These are phyloP conservation scores for Scaptomyza tumidula DNA, from an alignment of 2,888 invertebrate genomes.

Conservation along the genomic window DNA sequence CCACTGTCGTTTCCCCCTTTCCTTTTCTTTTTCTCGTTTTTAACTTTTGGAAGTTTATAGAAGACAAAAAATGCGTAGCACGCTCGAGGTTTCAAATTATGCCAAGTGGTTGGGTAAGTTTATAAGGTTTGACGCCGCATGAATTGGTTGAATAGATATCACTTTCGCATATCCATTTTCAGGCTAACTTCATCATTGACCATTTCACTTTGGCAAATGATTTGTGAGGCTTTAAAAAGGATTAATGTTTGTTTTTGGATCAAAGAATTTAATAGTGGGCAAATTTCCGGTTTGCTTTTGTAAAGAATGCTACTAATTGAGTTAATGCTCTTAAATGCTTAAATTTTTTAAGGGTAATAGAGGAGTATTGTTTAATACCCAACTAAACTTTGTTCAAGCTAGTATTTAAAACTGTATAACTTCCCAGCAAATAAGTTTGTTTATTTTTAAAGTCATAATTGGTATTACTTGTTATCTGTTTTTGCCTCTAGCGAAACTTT, in stretches of 20 bases:
- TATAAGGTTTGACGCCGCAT: conserved; percentile 41
- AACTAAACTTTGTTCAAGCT: too few species aligned
- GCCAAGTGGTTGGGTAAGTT: conserved; percentile 73
- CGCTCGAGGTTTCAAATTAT: conserved; percentile 71
- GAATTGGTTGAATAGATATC: conserved; percentile 62
- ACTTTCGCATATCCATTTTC: conserved; percentile 41
- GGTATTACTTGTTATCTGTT: background rate
- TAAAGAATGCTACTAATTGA: too few species aligned
- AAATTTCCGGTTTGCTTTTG: background rate
- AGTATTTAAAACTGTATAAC: too few species aligned
- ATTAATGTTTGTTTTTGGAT: conserved; percentile 3
- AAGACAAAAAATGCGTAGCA: conserved; percentile 44
- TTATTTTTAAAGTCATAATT: background rate
- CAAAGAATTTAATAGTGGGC: conserved; percentile 22
- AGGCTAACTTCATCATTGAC: conserved; percentile 40
- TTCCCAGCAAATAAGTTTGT: too few species aligned
- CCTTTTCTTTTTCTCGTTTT: conserved; percentile 14
- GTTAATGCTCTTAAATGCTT: too few species aligned
- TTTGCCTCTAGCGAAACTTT: too few species aligned
- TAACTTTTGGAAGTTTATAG: conserved; percentile 39
- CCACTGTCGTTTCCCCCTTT: conserved; percentile 22
- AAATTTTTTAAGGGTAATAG: too few species aligned
- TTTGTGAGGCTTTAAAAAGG: conserved; percentile 32
- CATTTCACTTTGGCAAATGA: conserved; percentile 52
- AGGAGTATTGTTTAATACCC: too few species aligned